These are phyloP conservation scores for Riparia riparia DNA, from an alignment of 2,113 vertebrate species.

Conservation along the genomic window DNA sequence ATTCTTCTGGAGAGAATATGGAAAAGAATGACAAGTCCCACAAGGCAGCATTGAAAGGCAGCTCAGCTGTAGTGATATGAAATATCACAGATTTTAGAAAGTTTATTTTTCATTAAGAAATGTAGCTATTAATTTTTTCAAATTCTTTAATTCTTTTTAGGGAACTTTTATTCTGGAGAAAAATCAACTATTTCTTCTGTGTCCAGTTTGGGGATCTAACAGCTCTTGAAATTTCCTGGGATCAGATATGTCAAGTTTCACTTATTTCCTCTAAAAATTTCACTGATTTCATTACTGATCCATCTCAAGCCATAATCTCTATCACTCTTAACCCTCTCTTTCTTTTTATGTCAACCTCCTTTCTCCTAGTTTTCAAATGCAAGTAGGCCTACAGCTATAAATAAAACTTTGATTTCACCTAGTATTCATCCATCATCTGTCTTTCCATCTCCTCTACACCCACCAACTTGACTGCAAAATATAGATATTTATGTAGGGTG, in stretches of 20 bases:
- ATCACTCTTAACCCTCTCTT: not conserved
- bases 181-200: not conserved
- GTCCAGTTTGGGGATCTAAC: not conserved
- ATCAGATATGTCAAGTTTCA: not conserved
- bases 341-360: not conserved
- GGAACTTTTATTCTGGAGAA: not conserved
- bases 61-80: not conserved
- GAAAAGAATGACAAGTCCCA: not conserved
- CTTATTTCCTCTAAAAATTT: not conserved
- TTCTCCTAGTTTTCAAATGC: constrained; percentile 2
- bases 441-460: constrained; percentile 29
- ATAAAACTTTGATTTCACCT: constrained; percentile 53
- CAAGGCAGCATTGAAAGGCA: not conserved
- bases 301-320: not conserved
- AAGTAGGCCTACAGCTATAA: constrained; percentile 16
- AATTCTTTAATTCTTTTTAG: not conserved
- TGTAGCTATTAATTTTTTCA: not conserved
- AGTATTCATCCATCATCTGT: constrained; percentile 25
- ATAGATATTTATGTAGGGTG: not conserved
- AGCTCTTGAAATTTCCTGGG: not conserved
- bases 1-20: not conserved
- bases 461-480: constrained; percentile 22
- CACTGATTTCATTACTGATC: not conserved
- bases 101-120: not conserved
- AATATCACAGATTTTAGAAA: not conserved